Conservation (phyloP, 2,797 vertebrate species). For the Sandelia bainsii region DNA sequence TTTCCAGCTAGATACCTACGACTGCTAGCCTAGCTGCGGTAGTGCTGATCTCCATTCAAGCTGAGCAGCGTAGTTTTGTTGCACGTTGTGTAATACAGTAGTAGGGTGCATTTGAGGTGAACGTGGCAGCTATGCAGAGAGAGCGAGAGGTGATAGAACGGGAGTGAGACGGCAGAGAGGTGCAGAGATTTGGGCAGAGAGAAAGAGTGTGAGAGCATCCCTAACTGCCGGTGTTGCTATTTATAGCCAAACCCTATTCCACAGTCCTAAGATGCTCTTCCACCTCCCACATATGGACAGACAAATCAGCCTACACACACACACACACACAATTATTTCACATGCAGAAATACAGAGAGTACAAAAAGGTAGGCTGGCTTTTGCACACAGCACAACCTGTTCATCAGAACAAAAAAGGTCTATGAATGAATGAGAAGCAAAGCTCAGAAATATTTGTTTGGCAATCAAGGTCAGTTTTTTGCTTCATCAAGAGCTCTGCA, state of each 20-base stretch:
- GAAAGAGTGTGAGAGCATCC: conserved; percentile 78
- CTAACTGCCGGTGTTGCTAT: conserved; percentile 78
- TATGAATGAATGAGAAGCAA: conserved; percentile 64
- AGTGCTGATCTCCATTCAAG: conserved; percentile 69
- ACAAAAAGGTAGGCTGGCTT: conserved; percentile 21
- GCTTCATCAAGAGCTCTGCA: conserved; percentile 49
- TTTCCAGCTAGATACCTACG: conserved; percentile 49
- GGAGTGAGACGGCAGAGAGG: conserved; percentile 70
- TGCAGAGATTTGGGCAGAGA: conserved; percentile 78
- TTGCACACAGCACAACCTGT: conserved; percentile 18
- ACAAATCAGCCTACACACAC: conserved; percentile 62
- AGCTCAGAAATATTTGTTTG: conserved; percentile 45
- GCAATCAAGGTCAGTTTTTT: conserved; percentile 64
- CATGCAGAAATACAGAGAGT: conserved; percentile 40
- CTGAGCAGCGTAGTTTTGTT: conserved; percentile 56
- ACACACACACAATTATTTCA: conserved; percentile 40
- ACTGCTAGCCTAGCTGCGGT: conserved; percentile 42
- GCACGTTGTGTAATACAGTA: conserved; percentile 74
- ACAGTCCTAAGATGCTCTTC: conserved; percentile 78
- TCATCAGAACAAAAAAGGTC: conserved; percentile 24
- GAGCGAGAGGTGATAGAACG: conserved; percentile 50
- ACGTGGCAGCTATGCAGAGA: conserved; percentile 69
- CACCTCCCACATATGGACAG: conserved; percentile 69
- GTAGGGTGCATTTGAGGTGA: conserved; percentile 82
- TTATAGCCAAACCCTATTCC: conserved; percentile 78